Evolutionary conservation across 2,888 invertebrate species (phyloP), one percentile per base, ranked within the genome.

Genomic region (Acleris sparsana): DNA sequence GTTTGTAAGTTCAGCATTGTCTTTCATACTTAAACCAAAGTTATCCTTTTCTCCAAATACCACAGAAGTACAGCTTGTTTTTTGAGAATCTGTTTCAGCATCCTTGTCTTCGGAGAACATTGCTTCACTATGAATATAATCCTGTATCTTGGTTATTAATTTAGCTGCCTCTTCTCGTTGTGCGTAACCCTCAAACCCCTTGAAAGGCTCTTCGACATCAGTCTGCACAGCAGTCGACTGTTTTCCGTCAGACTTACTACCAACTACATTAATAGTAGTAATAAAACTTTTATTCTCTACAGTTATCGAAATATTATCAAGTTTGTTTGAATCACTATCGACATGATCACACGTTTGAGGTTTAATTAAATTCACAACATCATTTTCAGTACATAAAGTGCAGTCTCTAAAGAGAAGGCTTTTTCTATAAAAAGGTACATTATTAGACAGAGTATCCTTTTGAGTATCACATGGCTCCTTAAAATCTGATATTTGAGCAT

Each of bases 381-480:
- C 69, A 22, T 68, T 68, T 51, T 63, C 57, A 62, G 61, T 75
- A 70, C 81, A 84, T 64, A 76, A 57, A 20, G 57, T 61, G 75
- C 86, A 85, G 49, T 74, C 74, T 69, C 85, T 77, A 63, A 67
- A 67, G 11, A 91, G 75, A 58, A 69, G 72, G 70, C 84, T 76
- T 70, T 77, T 88, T 75, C 83, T 84, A 61, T 79, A 83, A 79
- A 87, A 92, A 71, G 83, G 84, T 52, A 91, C 83, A 72, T 80
- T 82, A 46, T 68, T 59, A 49, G 5, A n/a, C 25, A n/a, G 20
- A 22, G 55, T 51, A 13, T 52, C 43, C 62, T 59, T 60, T 17
- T 18, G 1, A 53, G 51, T 1, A 18, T 20, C 48, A 44, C 48
- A 3, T 25, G 53, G 57, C 57, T 44, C 22, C 29, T 68, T 44